Evolutionary conservation across 1,140 invertebrate species (phyloP).

Genomic region (Drosophila ohnishii): DNA sequence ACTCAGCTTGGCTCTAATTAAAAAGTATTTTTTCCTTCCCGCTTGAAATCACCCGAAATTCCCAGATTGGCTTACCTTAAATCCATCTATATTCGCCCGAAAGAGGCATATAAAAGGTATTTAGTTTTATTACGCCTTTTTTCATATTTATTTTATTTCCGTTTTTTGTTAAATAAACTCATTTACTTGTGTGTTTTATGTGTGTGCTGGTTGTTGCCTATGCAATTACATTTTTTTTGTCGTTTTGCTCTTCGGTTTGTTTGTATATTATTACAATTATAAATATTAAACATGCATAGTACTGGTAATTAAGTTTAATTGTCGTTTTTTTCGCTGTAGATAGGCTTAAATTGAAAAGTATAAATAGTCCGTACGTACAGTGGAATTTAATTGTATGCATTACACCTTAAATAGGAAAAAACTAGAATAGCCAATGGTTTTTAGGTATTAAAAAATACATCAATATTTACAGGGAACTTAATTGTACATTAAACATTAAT

Average conservation of each 20-base stretch:
- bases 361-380: conserved; percentile 61
- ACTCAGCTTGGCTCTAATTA: conserved; percentile 32
- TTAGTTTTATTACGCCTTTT: conserved; percentile 52
- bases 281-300: conserved; percentile 79
- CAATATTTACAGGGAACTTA: conserved; percentile 72
- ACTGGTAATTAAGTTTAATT: conserved; percentile 70
- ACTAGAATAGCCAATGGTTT: conserved; percentile 39
- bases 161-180: conserved; percentile 62
- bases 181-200: conserved; percentile 36
- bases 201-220: conserved; percentile 34
- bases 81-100: background rate
- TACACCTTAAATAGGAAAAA: conserved; percentile 47
- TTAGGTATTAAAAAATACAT: conserved; percentile 49
- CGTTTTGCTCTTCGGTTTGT: conserved; percentile 30
- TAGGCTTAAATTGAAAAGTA: conserved; percentile 68
- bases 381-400: conserved; percentile 40
- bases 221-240: conserved; percentile 46
- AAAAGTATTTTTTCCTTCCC: conserved; percentile 7
- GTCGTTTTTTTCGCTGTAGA: conserved; percentile 42
- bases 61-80: background rate
- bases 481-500: conserved; percentile 36
- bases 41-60: background rate
- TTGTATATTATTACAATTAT: conserved; percentile 69
- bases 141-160: conserved; percentile 41
- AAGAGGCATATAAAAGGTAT: background rate